These are phyloP conservation scores for Platichthys stellatus DNA, from an alignment of 2,113 vertebrate genomes.

Conservation along the genomic window DNA sequence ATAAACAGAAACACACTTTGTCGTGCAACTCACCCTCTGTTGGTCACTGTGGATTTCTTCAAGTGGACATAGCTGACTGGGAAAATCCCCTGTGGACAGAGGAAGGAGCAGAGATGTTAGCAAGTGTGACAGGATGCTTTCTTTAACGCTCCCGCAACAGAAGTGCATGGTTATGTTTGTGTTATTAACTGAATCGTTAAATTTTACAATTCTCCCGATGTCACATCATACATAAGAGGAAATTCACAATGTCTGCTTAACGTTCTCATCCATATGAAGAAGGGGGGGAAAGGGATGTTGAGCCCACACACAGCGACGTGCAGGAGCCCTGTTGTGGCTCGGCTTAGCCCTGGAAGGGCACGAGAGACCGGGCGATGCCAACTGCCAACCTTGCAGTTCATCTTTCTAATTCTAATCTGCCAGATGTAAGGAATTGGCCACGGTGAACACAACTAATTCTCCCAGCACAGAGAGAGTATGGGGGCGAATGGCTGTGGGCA, in stretches of 20 bases:
- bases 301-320: not conserved
- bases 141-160: slow-evolving; percentile 20
- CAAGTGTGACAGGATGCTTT: slow-evolving; percentile 41
- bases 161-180: slow-evolving; percentile 9
- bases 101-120: slow-evolving; percentile 42
- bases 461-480: slow-evolving; percentile 58
- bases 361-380: slow-evolving; percentile 29
- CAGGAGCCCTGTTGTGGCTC: slow-evolving; percentile 33
- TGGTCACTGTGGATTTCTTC: slow-evolving; percentile 85
- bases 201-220: not conserved
- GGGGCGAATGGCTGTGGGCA: slow-evolving; percentile 72
- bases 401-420: slow-evolving; percentile 68
- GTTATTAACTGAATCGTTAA: not conserved
- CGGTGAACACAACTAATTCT: slow-evolving; percentile 64
- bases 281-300: not conserved
- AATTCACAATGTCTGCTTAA: not conserved
- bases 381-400: slow-evolving; percentile 59
- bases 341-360: slow-evolving; percentile 30
- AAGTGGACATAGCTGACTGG: slow-evolving; percentile 84
- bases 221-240: not conserved
- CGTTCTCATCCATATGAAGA: not conserved
- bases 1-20: slow-evolving; percentile 17
- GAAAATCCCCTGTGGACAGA: slow-evolving; percentile 82
- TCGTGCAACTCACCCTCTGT: slow-evolving; percentile 81
- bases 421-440: slow-evolving; percentile 75